Evolutionary conservation across 2,113 vertebrate species (phyloP).

Genomic region (Oryzias celebensis): DNA sequence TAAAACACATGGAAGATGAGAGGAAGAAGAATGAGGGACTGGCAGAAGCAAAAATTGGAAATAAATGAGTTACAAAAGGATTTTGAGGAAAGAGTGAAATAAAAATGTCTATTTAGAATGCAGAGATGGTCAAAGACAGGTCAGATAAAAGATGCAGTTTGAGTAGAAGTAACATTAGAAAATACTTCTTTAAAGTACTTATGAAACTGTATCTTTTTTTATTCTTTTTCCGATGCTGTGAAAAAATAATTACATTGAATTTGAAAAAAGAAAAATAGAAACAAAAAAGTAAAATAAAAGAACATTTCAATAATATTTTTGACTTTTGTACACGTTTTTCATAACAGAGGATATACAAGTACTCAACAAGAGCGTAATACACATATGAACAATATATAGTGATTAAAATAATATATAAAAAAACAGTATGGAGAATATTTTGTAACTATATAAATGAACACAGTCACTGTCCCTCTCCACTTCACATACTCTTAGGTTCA

Average conservation of each 20-base stretch:
- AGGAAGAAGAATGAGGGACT: too few species aligned
- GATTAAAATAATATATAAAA: constrained; percentile 23
- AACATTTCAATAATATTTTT: constrained; percentile 58
- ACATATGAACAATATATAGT: constrained; percentile 45
- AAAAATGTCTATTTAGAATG: too few species aligned
- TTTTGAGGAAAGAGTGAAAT: too few species aligned
- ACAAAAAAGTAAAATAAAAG: constrained; percentile 58
- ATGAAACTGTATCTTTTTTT: constrained; percentile 78
- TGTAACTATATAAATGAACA: constrained; percentile 25
- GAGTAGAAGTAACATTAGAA: too few species aligned
- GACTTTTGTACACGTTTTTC: constrained; percentile 57
- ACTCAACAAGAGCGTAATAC: constrained; percentile 43
- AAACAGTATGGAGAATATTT: constrained; percentile 22
- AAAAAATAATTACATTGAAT: constrained; percentile 82
- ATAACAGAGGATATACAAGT: constrained; percentile 51
- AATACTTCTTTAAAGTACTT: constrained; percentile 25
- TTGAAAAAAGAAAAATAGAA: constrained; percentile 54
- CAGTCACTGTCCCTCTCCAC: constrained; percentile 16
- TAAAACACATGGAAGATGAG: too few species aligned
- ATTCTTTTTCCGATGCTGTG: constrained; percentile 72
- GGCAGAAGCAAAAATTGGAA: too few species aligned
- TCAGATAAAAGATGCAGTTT: too few species aligned
- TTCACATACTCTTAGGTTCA: constrained; percentile 30
- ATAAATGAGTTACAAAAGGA: too few species aligned
- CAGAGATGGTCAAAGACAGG: too few species aligned